Conservation (phyloP, 2,797 vertebrate genomes). For the Melanotaenia nigrans region DNA sequence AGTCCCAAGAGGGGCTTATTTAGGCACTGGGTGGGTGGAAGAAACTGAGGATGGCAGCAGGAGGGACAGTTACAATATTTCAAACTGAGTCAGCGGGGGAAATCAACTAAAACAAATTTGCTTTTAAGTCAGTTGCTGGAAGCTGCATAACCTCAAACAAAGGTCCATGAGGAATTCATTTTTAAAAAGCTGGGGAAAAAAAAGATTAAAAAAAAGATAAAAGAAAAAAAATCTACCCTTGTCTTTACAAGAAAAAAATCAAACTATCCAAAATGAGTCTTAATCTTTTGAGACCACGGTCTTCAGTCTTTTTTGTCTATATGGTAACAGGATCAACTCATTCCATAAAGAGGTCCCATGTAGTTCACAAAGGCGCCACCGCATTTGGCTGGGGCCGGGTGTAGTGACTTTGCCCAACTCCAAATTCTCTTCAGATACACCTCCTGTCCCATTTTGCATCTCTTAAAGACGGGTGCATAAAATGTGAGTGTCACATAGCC, state of each 20-base stretch:
- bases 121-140: slow-evolving; percentile 29
- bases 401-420: slow-evolving; percentile 69
- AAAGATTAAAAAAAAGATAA: slow-evolving; percentile 12
- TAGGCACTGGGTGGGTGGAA: slow-evolving; percentile 80
- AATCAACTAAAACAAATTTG: slow-evolving; percentile 43
- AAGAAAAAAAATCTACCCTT: slow-evolving; percentile 34
- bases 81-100: slow-evolving; percentile 46
- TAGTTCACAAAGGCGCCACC: slow-evolving; percentile 50
- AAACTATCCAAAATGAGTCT: slow-evolving; percentile 41
- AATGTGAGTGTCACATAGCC: slow-evolving; percentile 36
- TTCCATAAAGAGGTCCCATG: slow-evolving; percentile 65
- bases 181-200: slow-evolving; percentile 17
- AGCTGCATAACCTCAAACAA: slow-evolving; percentile 40
- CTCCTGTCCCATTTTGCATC: slow-evolving; percentile 67
- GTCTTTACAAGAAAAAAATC: slow-evolving; percentile 40
- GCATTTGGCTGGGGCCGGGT: slow-evolving; percentile 50
- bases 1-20: slow-evolving; percentile 66
- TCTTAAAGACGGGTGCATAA: slow-evolving; percentile 52
- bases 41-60: slow-evolving; percentile 63
- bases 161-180: slow-evolving; percentile 46
- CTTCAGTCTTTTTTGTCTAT: slow-evolving; percentile 51
- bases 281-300: slow-evolving; percentile 36
- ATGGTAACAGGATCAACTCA: slow-evolving; percentile 72
- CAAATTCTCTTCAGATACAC: slow-evolving; percentile 66
- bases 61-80: slow-evolving; percentile 58